Conservation (phyloP, 2,797 vertebrate genomes). For the Sebastes goodei region DNA sequence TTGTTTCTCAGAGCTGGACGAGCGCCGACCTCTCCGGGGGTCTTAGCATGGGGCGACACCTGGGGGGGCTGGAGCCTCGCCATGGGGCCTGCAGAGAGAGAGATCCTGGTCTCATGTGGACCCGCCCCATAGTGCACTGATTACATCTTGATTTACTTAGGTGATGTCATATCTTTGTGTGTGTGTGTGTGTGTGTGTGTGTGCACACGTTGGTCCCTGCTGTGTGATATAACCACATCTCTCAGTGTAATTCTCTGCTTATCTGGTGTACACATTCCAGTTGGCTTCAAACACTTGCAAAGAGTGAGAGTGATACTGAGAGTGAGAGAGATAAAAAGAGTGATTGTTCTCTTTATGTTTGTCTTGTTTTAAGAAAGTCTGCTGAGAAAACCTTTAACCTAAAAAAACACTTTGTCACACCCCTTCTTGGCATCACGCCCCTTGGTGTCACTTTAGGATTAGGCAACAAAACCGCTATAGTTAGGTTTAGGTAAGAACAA, state of each 20-base stretch:
- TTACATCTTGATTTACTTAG: conserved; percentile 68
- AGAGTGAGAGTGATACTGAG: conserved; percentile 9
- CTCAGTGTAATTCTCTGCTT: conserved; percentile 38
- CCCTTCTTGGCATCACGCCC: too few relatives aligned
- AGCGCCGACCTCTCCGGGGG: conserved; percentile 28
- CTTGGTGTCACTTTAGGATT: too few relatives aligned
- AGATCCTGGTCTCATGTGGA: conserved; percentile 13
- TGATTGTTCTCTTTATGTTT: neutral
- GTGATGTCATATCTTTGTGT: conserved; percentile 50
- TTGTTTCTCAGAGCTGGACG: conserved; percentile 21
- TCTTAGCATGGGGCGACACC: conserved; percentile 53
- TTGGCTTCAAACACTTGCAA: conserved; percentile 18
- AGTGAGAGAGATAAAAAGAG: neutral
- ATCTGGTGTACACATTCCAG: conserved; percentile 71
- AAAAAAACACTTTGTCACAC: too few relatives aligned
- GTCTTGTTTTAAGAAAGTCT: conserved; percentile 13
- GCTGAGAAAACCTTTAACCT: neutral
- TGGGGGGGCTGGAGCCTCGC: conserved; percentile 24
- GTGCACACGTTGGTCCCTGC: neutral
- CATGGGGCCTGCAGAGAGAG: conserved; percentile 7
- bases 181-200: neutral
- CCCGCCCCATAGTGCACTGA: conserved; percentile 30
- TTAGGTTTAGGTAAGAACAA: too few relatives aligned
- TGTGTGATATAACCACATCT: conserved; percentile 49
- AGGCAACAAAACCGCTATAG: too few relatives aligned